Conservation (phyloP, 2,113 vertebrate species). For the Apus apus region DNA sequence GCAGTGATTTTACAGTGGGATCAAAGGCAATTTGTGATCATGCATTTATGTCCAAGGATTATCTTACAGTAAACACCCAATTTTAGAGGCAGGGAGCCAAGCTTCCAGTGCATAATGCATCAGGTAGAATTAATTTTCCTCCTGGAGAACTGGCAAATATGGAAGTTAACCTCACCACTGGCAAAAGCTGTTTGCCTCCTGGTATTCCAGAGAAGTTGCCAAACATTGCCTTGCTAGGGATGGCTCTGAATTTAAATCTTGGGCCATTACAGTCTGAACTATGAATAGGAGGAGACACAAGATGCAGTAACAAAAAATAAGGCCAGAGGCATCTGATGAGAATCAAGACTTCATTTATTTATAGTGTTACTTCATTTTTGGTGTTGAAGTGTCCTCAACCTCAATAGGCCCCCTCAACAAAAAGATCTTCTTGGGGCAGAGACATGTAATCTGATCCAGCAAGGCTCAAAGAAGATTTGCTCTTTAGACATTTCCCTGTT, state of each 20-base stretch:
- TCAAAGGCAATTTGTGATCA: too few species aligned
- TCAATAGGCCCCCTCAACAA: not conserved
- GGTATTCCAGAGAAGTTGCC: not conserved
- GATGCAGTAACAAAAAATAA: not conserved
- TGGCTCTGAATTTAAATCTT: not conserved
- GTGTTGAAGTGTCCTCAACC: not conserved
- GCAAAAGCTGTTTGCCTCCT: not conserved
- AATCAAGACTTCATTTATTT: constrained; percentile 45
- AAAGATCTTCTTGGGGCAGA: not conserved
- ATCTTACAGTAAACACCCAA: too few species aligned
- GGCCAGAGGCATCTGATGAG: not conserved
- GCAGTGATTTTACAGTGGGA: too few species aligned
- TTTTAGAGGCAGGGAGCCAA: too few species aligned
- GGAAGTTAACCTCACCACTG: too few species aligned
- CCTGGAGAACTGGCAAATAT: too few species aligned
- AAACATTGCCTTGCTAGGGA: not conserved
- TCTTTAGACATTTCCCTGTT: constrained; percentile 50
- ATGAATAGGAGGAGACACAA: not conserved
- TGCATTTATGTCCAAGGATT: too few species aligned
- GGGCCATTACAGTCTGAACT: not conserved
- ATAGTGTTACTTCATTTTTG: not conserved
- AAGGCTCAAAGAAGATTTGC: not conserved
- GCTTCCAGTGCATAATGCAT: too few species aligned
- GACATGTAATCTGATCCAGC: accelerated
- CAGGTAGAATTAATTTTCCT: too few species aligned